Conservation (phyloP, 1,140 invertebrate genomes). For the Triops longicaudatus region DNA sequence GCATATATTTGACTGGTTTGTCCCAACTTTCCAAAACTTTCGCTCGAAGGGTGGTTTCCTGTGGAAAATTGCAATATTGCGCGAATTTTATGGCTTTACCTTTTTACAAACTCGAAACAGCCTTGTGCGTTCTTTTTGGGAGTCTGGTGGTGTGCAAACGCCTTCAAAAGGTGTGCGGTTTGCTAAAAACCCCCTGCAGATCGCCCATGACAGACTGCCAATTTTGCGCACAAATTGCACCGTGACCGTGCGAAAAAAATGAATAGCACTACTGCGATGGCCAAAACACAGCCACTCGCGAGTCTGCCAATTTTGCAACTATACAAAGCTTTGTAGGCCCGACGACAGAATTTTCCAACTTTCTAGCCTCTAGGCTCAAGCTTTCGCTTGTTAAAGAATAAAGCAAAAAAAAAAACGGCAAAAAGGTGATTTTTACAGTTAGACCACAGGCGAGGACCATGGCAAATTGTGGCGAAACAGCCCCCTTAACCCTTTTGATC, state of each 20-base stretch:
- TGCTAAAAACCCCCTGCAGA: background rate
- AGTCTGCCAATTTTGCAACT: background rate
- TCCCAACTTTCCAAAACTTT: background rate
- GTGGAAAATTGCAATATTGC: slow-evolving; percentile 12
- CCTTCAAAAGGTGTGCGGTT: background rate
- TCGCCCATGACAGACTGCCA: background rate
- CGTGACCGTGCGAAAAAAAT: background rate
- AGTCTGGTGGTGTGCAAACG: background rate
- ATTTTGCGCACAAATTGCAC: background rate
- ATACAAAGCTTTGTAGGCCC: background rate
- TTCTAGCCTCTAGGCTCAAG: background rate
- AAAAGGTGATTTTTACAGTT: background rate
- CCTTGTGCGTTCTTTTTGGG: background rate
- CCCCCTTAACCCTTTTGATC: background rate
- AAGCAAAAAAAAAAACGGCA: background rate
- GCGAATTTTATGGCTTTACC: background rate
- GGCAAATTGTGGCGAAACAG: background rate
- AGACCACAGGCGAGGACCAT: background rate
- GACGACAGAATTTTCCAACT: background rate
- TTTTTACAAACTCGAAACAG: background rate
- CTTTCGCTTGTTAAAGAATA: background rate
- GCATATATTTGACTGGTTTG: background rate
- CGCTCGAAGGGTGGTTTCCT: background rate
- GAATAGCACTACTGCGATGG: background rate
- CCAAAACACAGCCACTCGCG: background rate